Evolutionary conservation across 2,888 invertebrate genomes (phyloP).

Genomic region (Sympetrum striolatum): DNA sequence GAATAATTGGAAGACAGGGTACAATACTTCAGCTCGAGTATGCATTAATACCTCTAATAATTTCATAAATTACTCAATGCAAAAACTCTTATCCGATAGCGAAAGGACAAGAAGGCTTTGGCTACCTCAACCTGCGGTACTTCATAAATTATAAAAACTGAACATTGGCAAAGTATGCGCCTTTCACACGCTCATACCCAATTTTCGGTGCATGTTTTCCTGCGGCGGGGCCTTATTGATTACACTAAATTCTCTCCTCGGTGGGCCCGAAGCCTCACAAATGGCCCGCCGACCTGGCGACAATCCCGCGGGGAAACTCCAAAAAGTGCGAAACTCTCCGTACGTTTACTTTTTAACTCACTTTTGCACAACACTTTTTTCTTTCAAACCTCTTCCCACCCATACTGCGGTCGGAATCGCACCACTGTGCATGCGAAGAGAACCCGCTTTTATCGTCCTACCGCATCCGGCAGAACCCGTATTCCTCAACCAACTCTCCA

Average conservation of each 20-base stretch:
- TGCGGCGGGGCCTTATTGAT: too few relatives aligned
- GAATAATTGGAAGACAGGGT: too few relatives aligned
- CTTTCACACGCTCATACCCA: too few relatives aligned
- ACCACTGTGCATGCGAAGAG: not conserved
- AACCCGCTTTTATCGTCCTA: not conserved
- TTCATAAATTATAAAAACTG: too few relatives aligned
- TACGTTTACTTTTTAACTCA: not conserved
- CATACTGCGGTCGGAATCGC: not conserved
- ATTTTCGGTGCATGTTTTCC: not conserved
- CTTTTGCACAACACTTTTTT: not conserved
- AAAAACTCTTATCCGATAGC: not conserved
- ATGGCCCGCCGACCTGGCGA: not conserved
- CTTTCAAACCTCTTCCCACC: not conserved
- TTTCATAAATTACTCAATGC: not conserved
- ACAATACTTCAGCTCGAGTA: too few relatives aligned
- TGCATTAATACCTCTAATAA: too few relatives aligned
- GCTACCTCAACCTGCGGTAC: too few relatives aligned
- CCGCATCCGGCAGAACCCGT: conserved; percentile 34
- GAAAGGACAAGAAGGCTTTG: too few relatives aligned
- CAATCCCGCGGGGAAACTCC: not conserved
- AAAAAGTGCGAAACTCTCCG: not conserved
- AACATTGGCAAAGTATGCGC: too few relatives aligned
- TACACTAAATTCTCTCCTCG: not conserved
- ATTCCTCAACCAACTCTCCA: not conserved
- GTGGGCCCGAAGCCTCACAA: not conserved